phyloP scores from a whole-genome alignment of 2,797 vertebrate species.

The Prionace glauca region DNA sequence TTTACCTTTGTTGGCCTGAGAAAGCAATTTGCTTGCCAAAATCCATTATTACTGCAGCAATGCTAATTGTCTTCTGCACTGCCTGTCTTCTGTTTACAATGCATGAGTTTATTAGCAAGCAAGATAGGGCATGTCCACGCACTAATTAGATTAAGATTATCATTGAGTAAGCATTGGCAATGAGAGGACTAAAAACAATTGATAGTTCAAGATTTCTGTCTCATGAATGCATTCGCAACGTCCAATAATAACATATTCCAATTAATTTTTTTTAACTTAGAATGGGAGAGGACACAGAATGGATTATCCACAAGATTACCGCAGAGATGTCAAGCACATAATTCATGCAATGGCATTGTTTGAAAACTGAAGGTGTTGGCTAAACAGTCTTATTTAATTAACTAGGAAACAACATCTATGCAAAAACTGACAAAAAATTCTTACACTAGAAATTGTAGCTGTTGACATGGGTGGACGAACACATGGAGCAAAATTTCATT shows the following conservation, averaged over 20 bases:
- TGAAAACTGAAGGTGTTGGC: not conserved
- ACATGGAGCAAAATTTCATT: not conserved
- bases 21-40: constrained; percentile 23
- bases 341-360: not conserved
- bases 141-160: constrained; percentile 23
- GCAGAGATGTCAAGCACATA: not conserved
- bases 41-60: constrained; percentile 10
- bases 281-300: not conserved
- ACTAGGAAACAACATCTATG: not conserved
- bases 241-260: not conserved
- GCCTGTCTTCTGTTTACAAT: not conserved
- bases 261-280: too few species aligned
- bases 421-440: not conserved
- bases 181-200: not conserved
- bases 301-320: not conserved
- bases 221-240: too few species aligned
- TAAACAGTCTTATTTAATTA: not conserved
- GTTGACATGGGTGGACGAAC: not conserved
- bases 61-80: not conserved
- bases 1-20: constrained; percentile 7
- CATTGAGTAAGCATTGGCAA: not conserved
- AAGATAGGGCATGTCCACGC: not conserved
- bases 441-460: not conserved
- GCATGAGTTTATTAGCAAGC: not conserved
- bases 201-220: not conserved